These are phyloP conservation scores for Megalurothrips usitatus DNA, from an alignment of 2,888 invertebrate species.

Conservation along the genomic window DNA sequence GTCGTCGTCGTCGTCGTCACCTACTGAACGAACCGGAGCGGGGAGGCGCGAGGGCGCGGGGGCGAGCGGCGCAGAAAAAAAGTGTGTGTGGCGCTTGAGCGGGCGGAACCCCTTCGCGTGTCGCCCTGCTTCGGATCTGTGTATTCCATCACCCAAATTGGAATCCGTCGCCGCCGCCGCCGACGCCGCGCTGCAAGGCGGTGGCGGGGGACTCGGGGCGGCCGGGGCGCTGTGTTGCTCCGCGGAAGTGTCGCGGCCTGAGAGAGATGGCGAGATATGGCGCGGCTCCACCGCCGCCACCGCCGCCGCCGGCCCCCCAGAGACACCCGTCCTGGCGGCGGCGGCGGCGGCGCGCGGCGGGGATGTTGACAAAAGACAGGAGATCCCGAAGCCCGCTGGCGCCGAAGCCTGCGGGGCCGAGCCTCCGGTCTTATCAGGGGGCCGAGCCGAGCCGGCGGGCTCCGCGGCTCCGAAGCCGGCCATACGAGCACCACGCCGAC, in stretches of 20 bases:
- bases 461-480: too few relatives aligned
- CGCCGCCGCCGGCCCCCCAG: not conserved
- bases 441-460: not conserved
- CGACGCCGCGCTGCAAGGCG: not conserved
- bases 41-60: not conserved
- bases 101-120: not conserved
- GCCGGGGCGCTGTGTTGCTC: too few relatives aligned
- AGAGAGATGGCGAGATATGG: not conserved
- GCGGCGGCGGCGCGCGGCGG: not conserved
- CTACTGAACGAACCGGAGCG: not conserved
- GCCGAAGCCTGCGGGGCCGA: too few relatives aligned
- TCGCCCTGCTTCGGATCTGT: not conserved
- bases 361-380: not conserved
- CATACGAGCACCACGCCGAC: not conserved
- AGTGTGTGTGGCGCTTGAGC: not conserved
- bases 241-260: not conserved
- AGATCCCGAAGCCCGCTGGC: too few relatives aligned
- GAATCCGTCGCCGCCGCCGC: slow-evolving; percentile 3
- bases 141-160: slow-evolving; percentile 24
- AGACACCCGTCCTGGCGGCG: not conserved
- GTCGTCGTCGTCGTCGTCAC: not conserved
- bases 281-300: too few relatives aligned
- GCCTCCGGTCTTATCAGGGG: too few relatives aligned
- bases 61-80: not conserved
- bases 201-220: not conserved